A percentile compares a stretch with the other conserved stretches of the same genome.
phyloP scores from a whole-genome alignment of 1,140 invertebrate genomes.

The Pemphigus obesinymphae region DNA sequence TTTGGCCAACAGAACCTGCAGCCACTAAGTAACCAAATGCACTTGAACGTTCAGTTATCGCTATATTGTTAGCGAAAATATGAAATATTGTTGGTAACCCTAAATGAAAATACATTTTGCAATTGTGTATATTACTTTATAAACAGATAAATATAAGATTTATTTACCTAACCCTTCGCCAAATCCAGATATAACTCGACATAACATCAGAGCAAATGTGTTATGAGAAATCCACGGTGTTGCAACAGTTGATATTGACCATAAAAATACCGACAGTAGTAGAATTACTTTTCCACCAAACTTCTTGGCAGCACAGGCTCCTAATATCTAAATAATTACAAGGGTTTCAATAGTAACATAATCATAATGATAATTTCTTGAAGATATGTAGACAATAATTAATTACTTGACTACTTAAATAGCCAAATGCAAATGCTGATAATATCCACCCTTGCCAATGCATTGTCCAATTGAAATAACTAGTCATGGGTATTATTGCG shows the following conservation, averaged over 20 bases:
- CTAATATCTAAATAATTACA: conserved; percentile 57
- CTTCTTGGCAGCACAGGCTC: conserved; percentile 65
- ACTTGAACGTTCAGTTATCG: conserved; percentile 67
- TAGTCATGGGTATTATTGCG: conserved; percentile 71
- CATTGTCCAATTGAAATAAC: conserved; percentile 68
- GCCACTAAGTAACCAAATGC: conserved; percentile 74
- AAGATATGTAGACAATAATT: background rate
- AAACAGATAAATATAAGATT: background rate
- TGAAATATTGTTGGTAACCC: conserved; percentile 76
- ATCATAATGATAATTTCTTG: background rate
- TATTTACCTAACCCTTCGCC: conserved; percentile 68
- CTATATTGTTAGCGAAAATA: conserved; percentile 70
- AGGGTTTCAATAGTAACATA: background rate
- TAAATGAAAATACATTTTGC: conserved; percentile 46
- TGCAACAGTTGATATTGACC: conserved; percentile 70
- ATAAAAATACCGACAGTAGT: conserved; percentile 66
- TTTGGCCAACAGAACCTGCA: conserved; percentile 71
- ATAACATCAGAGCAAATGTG: conserved; percentile 59
- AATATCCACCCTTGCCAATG: conserved; percentile 74
- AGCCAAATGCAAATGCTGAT: conserved; percentile 73
- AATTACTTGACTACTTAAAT: conserved; percentile 70
- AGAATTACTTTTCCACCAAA: conserved; percentile 70
- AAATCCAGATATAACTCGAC: conserved; percentile 65
- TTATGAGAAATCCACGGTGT: conserved; percentile 67
- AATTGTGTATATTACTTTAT: background rate